Evolutionary conservation across 2,888 invertebrate species (phyloP).

Genomic region (Ethmia dodecea): DNA sequence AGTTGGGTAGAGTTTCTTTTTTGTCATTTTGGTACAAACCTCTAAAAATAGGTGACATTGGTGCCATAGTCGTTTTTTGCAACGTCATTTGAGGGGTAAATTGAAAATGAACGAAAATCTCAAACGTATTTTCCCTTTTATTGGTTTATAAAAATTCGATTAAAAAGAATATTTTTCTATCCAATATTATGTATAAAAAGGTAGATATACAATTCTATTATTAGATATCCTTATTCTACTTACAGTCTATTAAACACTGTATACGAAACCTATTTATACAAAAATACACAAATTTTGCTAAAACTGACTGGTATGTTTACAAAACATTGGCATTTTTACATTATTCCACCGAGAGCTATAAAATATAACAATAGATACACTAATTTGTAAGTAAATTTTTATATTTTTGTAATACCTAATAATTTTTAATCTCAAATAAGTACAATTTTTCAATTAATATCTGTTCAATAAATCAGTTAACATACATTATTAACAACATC

Average conservation of each 20-base stretch:
- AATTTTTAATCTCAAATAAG: too few relatives aligned
- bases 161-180: constrained; percentile 24
- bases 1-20: too few relatives aligned
- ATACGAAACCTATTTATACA: constrained; percentile 34
- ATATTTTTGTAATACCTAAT: too few relatives aligned
- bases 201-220: constrained; percentile 20
- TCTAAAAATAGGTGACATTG: too few relatives aligned
- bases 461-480: too few relatives aligned
- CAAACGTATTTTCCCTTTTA: constrained; percentile 22
- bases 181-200: constrained; percentile 18
- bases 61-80: too few relatives aligned
- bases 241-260: constrained; percentile 29
- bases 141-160: constrained; percentile 27
- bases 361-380: constrained; percentile 16
- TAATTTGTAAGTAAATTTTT: too few relatives aligned
- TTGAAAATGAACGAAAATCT: background rate
- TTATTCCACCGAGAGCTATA: constrained; percentile 48
- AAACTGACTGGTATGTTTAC: constrained; percentile 55
- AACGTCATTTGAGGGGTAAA: too few relatives aligned
- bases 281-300: constrained; percentile 39
- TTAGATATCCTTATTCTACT: constrained; percentile 26
- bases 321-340: constrained; percentile 37
- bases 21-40: too few relatives aligned
- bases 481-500: too few relatives aligned
- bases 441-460: too few relatives aligned